Evolutionary conservation across 2,797 vertebrate genomes (phyloP), one percentile per base, ranked within the genome.

Genomic region (Austrolebias charrua): DNA sequence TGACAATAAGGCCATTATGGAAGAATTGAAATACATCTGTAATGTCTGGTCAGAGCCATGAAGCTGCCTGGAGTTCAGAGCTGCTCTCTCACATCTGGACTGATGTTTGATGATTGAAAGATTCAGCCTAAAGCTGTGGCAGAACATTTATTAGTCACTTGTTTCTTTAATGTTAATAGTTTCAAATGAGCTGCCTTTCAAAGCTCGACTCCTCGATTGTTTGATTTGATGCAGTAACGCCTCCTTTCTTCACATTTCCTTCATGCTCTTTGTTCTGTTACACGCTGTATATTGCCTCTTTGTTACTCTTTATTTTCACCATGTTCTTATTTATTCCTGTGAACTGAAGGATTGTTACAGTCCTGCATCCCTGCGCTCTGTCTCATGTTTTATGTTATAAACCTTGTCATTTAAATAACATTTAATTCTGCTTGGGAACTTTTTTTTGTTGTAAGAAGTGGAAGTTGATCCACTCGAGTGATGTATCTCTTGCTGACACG

Each of bases 221-320:
- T 56, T 15, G 20, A 2, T 42, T 16, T 42, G 7, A 65, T 43
- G 16, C 35, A 31, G 24, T 20, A 33, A 56, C 12, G 3, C 35
- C 47, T 52, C 28, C 29, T 16, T 47, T n/a, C 12, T 24, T 28
- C 2, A 13, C 46, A 20, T 35, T 55, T 53, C 58, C 55, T 7
- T 44, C 42, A 13, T 46, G 4, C 38, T 67, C 4, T 58, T 60
- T 67, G 6, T 58, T 61, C 48, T 84, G 85, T 86, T 84, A 83
- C 69, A 77, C 50, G 70, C 71, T 77, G 69, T 80, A 70, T 28
- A 67, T 83, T 69, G 44, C 61, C 63, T 35, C 4, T 4, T 73
- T 77, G 79, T 18, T 18, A 40, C 40, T 48, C 67, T 60, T 56
- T 44, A 6, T 60, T 51, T 59, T 55, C 2, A 18, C 60, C 15